phyloP scores from a whole-genome alignment of 30 jellyfish, hydroid and myxozoan genomes.

The Chrysaora quinquecirrha region DNA sequence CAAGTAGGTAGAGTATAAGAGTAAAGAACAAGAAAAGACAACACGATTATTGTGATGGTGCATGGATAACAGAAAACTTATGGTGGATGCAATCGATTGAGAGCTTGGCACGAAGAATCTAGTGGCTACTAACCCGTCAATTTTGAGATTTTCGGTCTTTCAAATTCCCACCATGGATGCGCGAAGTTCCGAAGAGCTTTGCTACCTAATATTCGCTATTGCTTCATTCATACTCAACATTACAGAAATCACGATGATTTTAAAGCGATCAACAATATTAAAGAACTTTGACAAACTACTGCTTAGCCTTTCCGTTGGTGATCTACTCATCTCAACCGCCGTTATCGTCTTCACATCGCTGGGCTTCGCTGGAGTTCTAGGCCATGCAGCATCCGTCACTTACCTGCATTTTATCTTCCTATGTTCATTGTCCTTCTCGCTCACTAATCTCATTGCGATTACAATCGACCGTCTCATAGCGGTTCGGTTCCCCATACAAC shows the following conservation, averaged over 20 bases:
- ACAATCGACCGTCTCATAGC: constrained; percentile 55
- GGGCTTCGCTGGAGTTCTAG: not conserved
- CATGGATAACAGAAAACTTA: too few species aligned
- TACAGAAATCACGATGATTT: not conserved
- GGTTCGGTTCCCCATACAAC: constrained; percentile 35
- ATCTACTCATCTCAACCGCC: constrained; percentile 9
- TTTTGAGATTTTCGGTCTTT: too few species aligned
- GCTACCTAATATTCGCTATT: constrained; percentile 21
- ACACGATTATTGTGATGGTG: too few species aligned
- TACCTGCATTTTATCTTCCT: not conserved
- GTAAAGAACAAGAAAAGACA: too few species aligned
- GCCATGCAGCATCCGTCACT: not conserved
- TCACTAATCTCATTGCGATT: constrained; percentile 19
- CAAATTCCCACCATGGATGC: too few species aligned
- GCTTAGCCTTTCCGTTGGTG: constrained; percentile 53
- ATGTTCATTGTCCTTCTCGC: constrained; percentile 25
- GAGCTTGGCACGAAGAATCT: too few species aligned
- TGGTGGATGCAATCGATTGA: too few species aligned
- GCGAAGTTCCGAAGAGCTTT: not conserved
- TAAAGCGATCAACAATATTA: constrained; percentile 10
- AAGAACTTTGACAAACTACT: constrained; percentile 58
- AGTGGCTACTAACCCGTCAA: too few species aligned
- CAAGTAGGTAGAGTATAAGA: too few species aligned
- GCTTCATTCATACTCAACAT: constrained; percentile 8
- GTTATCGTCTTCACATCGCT: not conserved